These are phyloP conservation scores for Sebastes matsubarae DNA, from an alignment of 2,797 vertebrate species.

Conservation along the genomic window DNA sequence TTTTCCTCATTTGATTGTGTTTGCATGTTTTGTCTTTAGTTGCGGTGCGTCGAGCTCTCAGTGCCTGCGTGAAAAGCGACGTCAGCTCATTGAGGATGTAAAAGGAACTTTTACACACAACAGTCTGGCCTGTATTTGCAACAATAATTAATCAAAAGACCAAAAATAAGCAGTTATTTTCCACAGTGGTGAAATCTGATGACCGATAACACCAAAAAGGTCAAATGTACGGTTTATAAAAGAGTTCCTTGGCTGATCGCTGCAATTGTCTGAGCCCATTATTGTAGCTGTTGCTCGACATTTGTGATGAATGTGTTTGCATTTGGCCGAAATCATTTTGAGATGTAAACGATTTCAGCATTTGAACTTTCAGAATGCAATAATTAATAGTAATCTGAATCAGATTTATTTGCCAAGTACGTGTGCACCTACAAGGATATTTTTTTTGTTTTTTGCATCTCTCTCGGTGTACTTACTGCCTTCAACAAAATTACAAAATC, in stretches of 20 bases:
- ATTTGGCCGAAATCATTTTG: neutral
- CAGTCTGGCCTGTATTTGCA: neutral
- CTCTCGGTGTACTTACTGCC: too few species aligned
- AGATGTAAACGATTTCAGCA: neutral
- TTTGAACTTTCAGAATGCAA: neutral
- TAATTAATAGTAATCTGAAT: neutral
- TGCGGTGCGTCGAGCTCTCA: neutral
- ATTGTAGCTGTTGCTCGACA: constrained; percentile 21
- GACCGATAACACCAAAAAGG: constrained; percentile 43
- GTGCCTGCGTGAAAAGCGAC: neutral
- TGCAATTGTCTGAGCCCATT: neutral
- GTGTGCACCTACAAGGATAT: too few species aligned
- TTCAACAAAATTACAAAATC: too few species aligned
- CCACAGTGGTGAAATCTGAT: neutral
- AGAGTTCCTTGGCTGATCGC: neutral
- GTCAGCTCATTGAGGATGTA: neutral
- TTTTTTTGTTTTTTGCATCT: too few species aligned
- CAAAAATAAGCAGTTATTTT: neutral
- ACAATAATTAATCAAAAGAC: neutral
- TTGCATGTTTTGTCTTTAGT: neutral
- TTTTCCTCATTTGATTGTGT: neutral
- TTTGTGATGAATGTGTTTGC: constrained; percentile 30
- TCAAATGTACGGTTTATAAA: constrained; percentile 19
- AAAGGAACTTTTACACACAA: neutral
- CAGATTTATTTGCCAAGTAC: too few species aligned